Base-by-base conservation (phyloP, 1,140 invertebrate genomes). In the Andricus grossulariae region DNA sequence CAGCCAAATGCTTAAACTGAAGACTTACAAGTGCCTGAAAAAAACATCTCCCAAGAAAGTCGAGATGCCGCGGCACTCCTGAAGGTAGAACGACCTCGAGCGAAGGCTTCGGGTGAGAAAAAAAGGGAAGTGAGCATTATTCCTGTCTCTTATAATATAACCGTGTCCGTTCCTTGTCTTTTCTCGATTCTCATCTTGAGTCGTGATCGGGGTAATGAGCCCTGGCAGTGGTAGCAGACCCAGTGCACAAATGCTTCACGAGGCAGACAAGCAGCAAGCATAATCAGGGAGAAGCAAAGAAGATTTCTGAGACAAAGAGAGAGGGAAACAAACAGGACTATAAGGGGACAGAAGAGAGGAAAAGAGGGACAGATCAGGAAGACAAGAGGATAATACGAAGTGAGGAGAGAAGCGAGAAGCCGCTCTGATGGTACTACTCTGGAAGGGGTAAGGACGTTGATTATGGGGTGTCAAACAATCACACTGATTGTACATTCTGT, bases 391-490 rank as follows among this genome's bases (percentile, higher is more conserved):
- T 84, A 80, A 82, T 82, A 77, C 81, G 79, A 85, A 79, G 79
- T 79, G 83, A 78, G 80, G 78, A 80, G 77, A 73, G 54, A 55
- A 54, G 66, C 71, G 39, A 50, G 70, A 74, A 79, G 25, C 60
- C 60, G 60, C 60, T 66, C 60, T 66, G 60, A 66, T 66, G 60
- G 60, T 39, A 66, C 21, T 13, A 32, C 21, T 32, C 57, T 39
- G 39, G 77, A 72, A 82, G 85, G 86, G 87, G 84, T 89, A 89
- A 90, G 86, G 86, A 89, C 83, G 85, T 86, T 92, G 90, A 92
- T 92, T 91, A 92, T 90, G 91, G 91, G 90, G 91, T 91, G 90
- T 92, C 90, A 92, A 92, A 91, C 89, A 92, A 91, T 91, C 90
- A 92, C 85, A 86, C 86, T 91, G 90, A 91, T 91, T 91, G 90